Evolutionary conservation across 2,888 invertebrate genomes (phyloP).

Genomic region (Gryllus longicercus): DNA sequence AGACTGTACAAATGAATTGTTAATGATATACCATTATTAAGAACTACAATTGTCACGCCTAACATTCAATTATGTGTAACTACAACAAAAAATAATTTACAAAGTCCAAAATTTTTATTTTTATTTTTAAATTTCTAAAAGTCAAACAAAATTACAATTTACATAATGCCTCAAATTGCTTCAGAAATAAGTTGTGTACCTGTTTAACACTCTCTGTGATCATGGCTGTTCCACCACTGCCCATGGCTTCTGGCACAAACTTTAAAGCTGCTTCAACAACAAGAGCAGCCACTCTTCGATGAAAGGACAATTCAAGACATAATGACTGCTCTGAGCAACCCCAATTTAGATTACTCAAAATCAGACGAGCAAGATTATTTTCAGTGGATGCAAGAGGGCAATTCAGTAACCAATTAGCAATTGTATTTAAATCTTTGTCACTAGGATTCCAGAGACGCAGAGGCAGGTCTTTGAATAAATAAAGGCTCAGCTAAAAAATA

Average conservation of each 20-base stretch:
- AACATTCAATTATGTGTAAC: too few species aligned
- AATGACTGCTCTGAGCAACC: slow-evolving; percentile 54
- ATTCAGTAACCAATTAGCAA: slow-evolving; percentile 65
- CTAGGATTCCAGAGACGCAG: slow-evolving; percentile 65
- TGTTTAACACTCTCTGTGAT: slow-evolving; percentile 63
- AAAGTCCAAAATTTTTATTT: too few species aligned
- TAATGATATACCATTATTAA: too few species aligned
- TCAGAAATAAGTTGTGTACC: slow-evolving; percentile 41
- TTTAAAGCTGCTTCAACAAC: slow-evolving; percentile 63
- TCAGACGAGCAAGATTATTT: slow-evolving; percentile 64
- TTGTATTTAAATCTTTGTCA: slow-evolving; percentile 60
- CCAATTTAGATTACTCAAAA: slow-evolving; percentile 71
- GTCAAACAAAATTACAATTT: background rate
- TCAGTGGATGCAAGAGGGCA: slow-evolving; percentile 58
- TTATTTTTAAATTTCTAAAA: too few species aligned
- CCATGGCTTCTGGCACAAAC: slow-evolving; percentile 51
- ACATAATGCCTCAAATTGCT: background rate
- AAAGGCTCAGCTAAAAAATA: slow-evolving; percentile 52
- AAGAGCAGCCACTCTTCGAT: slow-evolving; percentile 65
- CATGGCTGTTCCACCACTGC: slow-evolving; percentile 42
- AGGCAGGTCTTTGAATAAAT: slow-evolving; percentile 70
- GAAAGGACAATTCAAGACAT: slow-evolving; percentile 62
- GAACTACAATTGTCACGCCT: too few species aligned
- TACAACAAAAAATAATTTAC: too few species aligned
- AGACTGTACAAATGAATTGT: too few species aligned